phyloP scores from a whole-genome alignment of 2,113 vertebrate species.

The Corvus cornix region DNA sequence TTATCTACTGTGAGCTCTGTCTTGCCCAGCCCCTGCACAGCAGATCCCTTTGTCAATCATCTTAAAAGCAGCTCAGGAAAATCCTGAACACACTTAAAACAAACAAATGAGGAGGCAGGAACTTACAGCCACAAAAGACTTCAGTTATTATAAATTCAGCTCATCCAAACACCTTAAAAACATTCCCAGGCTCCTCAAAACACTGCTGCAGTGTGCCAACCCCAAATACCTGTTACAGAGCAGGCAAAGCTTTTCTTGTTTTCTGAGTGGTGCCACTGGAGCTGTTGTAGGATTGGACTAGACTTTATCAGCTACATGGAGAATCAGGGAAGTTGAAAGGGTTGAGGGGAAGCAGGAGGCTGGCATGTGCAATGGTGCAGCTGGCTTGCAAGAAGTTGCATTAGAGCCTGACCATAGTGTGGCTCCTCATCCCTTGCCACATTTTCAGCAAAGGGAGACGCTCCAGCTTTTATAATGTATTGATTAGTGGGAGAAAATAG shows the following conservation, averaged over 20 bases:
- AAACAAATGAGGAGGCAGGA: background rate
- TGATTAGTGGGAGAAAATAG: background rate
- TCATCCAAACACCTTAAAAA: background rate
- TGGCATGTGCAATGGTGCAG: background rate
- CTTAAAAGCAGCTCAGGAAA: background rate
- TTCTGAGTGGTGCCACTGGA: background rate
- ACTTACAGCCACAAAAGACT: background rate
- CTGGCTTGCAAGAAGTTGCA: background rate
- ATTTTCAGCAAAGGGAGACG: background rate
- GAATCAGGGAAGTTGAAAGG: background rate
- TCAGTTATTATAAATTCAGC: background rate
- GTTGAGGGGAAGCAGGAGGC: background rate
- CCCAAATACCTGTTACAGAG: background rate
- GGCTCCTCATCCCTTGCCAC: background rate
- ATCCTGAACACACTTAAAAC: background rate
- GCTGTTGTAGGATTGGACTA: rapidly evolving
- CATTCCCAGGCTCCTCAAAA: background rate
- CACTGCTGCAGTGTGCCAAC: background rate
- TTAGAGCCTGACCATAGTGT: background rate
- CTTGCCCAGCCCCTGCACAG: background rate
- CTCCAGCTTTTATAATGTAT: background rate
- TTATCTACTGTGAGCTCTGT: background rate
- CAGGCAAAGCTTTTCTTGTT: background rate
- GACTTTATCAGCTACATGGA: background rate
- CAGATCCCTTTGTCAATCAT: background rate